Evolutionary conservation across 2,888 invertebrate genomes (phyloP), one percentile per base, ranked within the genome.

Genomic region (Cantharis nigra): DNA sequence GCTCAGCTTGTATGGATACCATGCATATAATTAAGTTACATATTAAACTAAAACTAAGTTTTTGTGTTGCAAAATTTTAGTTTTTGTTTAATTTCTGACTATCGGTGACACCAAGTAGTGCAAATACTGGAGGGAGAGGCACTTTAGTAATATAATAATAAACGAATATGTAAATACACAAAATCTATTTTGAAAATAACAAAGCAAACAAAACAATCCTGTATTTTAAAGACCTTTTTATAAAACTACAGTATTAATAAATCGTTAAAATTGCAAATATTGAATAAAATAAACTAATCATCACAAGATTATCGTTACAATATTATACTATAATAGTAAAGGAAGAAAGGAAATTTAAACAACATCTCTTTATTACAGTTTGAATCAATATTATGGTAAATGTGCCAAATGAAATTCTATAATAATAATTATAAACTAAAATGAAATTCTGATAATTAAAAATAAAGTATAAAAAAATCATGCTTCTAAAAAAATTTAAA

Each of bases 121-220:
- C 85, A 85, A 85, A 85, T 84, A 85, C 87, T 87, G 87, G 87
- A 85, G 87, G 87, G 87, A 85, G 88, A 87, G 88, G 87, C 87
- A 87, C 85, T 63, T 76, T 74, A 72, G 69, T 26, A 74, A 63
- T 63, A 70, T 26, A n/a, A 70, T 26, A n/a, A 9, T 26, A 70
- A 49, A 78, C 16, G 26, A 63, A 78, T n/a, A 69, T 79, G 77
- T 79, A 76, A 20, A 79, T 79, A 76, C 70, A 78, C 73, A 63
- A 74, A 74, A 63, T 76, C 71, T 75, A 78, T 77, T 77, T 77
- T 77, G 74, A 77, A 73, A 7, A 69, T 23, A 72, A 71, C 69
- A 71, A 70, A 72, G 23, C 67, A 74, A 77, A 74, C 18, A 18
- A 71, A 74, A 73, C 74, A 74, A 71, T 74, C 69, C 69, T 63